Percentiles rank a stretch among this genome's conserved stretches.
Evolutionary conservation across 2,113 vertebrate species (phyloP).

Genomic region (Xyrauchen texanus): DNA sequence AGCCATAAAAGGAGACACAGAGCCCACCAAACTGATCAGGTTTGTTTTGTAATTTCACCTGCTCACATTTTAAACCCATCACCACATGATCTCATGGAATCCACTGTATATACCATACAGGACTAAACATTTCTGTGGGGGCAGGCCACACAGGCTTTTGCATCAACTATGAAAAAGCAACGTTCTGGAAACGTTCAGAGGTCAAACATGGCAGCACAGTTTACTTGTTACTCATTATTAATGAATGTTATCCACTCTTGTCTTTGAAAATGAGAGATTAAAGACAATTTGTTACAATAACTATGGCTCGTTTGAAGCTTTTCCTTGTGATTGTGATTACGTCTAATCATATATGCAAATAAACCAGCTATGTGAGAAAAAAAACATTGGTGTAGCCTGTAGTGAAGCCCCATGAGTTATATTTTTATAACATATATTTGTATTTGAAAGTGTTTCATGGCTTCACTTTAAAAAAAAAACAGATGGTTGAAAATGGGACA

Average conservation of each 20-base stretch:
- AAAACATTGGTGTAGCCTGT: not conserved
- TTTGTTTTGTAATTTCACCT: conserved; percentile 43
- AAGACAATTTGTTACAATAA: conserved; percentile 66
- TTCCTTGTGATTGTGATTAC: not conserved
- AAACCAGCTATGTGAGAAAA: not conserved
- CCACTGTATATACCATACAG: conserved; percentile 8
- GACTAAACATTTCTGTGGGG: conserved; percentile 55
- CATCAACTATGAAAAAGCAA: conserved; percentile 38
- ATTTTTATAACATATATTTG: conserved; percentile 24
- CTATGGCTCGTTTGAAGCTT: conserved; percentile 29
- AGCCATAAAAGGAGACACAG: not conserved
- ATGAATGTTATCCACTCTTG: conserved; percentile 54
- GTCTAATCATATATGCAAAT: not conserved
- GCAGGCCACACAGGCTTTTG: conserved; percentile 61
- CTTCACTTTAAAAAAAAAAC: conserved; percentile 46
- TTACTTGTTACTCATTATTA: conserved; percentile 56
- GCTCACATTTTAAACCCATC: conserved; percentile 27
- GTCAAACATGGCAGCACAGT: conserved; percentile 46
- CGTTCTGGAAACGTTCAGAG: conserved; percentile 65
- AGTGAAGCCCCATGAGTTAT: conserved; percentile 2
- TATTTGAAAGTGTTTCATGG: conserved; percentile 45
- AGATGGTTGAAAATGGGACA: conserved; percentile 57
- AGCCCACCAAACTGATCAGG: too few relatives aligned
- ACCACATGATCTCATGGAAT: not conserved
- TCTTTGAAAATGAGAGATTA: conserved; percentile 67